Conservation (phyloP, 2,113 vertebrate genomes). For the Periophthalmus modestus region DNA sequence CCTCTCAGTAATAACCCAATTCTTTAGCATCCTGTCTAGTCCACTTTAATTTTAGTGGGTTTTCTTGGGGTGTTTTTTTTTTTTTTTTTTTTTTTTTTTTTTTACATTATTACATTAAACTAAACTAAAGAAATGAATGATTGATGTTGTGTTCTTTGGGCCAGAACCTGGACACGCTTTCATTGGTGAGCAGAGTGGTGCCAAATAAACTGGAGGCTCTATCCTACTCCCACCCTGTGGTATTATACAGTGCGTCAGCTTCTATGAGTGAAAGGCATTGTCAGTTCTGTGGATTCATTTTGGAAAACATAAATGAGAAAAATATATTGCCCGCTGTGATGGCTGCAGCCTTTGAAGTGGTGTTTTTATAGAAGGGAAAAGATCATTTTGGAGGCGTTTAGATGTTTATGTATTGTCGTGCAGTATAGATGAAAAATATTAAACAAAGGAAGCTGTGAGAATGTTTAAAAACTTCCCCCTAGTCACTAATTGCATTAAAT, state of each 20-base stretch:
- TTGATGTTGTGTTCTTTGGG: conserved; percentile 47
- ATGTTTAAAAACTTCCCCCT: conserved; percentile 42
- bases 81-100: no score
- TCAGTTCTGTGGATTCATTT: conserved; percentile 38
- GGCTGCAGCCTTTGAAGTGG: conserved; percentile 33
- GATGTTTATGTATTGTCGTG: conserved; percentile 5
- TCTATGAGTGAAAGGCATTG: conserved; percentile 28
- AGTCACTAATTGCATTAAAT: conserved; percentile 55
- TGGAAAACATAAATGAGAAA: conserved; percentile 34
- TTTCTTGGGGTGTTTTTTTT: no score
- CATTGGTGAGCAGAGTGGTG: conserved; percentile 20
- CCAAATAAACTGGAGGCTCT: conserved; percentile 28
- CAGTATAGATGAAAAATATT: conserved; percentile 22
- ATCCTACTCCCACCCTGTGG: conserved; percentile 32
- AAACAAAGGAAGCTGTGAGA: conserved; percentile 13
- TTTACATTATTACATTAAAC: conserved; percentile 15
- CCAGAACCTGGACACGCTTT: conserved; percentile 30
- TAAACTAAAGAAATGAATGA: conserved; percentile 32
- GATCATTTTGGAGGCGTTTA: conserved; percentile 8
- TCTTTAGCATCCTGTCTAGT: background rate
- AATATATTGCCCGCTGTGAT: conserved; percentile 14
- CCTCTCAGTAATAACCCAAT: background rate
- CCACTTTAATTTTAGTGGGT: conserved; percentile 16
- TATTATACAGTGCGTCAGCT: conserved; percentile 44
- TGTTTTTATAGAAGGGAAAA: conserved; percentile 24